phyloP scores from a whole-genome alignment of 1,140 invertebrate genomes.

The Cryptotermes secundus region DNA sequence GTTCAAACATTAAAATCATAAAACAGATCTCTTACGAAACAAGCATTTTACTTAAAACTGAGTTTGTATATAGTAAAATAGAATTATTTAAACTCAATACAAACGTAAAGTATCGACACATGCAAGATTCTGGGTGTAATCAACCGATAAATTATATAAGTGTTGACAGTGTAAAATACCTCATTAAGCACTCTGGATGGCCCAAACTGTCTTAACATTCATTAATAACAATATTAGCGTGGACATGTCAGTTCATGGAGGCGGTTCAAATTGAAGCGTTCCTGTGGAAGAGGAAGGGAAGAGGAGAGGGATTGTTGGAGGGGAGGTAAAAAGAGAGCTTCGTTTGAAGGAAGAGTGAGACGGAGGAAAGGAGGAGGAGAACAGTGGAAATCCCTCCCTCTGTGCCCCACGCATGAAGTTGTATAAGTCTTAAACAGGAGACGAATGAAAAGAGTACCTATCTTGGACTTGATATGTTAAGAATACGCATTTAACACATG shows the following conservation, averaged over 20 bases:
- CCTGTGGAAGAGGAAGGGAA: neutral
- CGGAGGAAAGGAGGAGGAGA: neutral
- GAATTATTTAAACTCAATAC: no score
- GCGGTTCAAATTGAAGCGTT: neutral
- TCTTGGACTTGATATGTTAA: neutral
- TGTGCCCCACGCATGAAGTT: neutral
- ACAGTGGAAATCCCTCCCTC: neutral
- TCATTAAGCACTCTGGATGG: constrained; percentile 3
- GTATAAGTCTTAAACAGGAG: neutral
- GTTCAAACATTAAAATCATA: no score
- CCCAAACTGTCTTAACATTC: neutral
- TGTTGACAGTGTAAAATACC: neutral
- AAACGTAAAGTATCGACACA: no score
- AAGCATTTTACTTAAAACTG: no score
- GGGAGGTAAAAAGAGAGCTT: neutral
- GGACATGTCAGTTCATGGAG: neutral
- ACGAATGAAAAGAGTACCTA: neutral
- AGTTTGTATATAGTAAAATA: no score
- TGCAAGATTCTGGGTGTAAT: no score
- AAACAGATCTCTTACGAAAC: no score
- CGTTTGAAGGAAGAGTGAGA: neutral
- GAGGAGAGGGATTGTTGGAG: neutral
- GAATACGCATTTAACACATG: neutral
- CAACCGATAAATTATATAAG: neutral
- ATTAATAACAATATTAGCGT: constrained; percentile 11